Conservation (phyloP, 2,888 invertebrate species). For the Polydrusus cervinus region DNA sequence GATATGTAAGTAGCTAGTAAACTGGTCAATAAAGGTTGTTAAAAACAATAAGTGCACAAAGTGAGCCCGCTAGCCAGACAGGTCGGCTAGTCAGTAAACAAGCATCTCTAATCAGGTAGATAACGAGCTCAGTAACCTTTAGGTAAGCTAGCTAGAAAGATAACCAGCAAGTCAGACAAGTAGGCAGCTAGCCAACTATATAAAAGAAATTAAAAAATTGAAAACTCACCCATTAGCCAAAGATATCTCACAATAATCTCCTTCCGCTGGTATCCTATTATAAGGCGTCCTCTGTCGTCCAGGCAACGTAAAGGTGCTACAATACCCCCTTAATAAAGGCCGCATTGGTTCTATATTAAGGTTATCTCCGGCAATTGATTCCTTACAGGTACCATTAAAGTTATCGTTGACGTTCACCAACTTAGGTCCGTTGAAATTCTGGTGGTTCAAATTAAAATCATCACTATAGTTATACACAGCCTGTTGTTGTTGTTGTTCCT, state of each 20-base stretch:
- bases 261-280: slow-evolving; percentile 66
- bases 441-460: slow-evolving; percentile 38
- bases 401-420: slow-evolving; percentile 26
- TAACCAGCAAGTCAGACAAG: too few relatives aligned
- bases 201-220: neutral
- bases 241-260: slow-evolving; percentile 82
- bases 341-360: slow-evolving; percentile 87
- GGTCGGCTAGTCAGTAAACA: too few relatives aligned
- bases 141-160: too few relatives aligned
- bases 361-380: slow-evolving; percentile 70
- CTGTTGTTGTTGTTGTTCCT: neutral
- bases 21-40: too few relatives aligned
- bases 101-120: too few relatives aligned
- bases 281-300: slow-evolving; percentile 72
- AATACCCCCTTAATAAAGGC: slow-evolving; percentile 85
- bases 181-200: too few relatives aligned
- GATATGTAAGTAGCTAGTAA: too few relatives aligned
- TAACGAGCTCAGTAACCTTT: too few relatives aligned
- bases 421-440: neutral
- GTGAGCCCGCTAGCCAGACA: too few relatives aligned
- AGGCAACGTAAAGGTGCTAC: slow-evolving; percentile 84
- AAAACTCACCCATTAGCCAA: slow-evolving; percentile 78
- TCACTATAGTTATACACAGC: neutral
- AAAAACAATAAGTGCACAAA: too few relatives aligned
- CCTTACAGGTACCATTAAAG: slow-evolving; percentile 2